A percentile compares a stretch with the other conserved stretches of the same genome.
phyloP scores from a whole-genome alignment of 2,797 vertebrate species.

The Graptemys geographica region DNA sequence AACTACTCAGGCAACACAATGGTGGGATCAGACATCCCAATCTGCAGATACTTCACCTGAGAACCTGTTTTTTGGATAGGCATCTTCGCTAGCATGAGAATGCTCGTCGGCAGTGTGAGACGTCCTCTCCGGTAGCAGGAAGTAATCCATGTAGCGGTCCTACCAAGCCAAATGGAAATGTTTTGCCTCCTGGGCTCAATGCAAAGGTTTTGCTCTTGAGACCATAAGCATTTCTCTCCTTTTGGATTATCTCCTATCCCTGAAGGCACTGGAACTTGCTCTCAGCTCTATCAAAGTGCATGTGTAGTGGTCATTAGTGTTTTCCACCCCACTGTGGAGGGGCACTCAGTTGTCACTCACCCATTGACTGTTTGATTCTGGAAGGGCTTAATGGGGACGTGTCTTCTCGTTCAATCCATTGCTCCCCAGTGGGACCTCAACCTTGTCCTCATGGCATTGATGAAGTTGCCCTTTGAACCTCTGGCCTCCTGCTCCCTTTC shows the following conservation, averaged over 20 bases:
- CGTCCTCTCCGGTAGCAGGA: neutral
- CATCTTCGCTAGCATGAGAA: neutral
- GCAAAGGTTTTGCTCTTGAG: neutral
- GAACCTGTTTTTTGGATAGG: neutral
- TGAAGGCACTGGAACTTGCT: neutral
- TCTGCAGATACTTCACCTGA: neutral
- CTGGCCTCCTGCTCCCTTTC: neutral
- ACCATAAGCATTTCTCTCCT: neutral
- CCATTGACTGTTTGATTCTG: neutral
- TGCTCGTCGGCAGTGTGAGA: neutral
- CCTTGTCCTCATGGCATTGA: neutral
- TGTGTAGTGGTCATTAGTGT: neutral
- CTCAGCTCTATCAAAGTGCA: neutral
- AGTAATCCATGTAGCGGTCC: neutral
- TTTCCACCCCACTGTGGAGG: neutral
- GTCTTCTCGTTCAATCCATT: neutral
- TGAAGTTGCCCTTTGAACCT: neutral
- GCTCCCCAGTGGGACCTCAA: neutral
- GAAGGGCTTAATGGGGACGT: neutral
- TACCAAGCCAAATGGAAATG: neutral
- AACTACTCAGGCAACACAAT: neutral
- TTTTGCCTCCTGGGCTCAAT: neutral
- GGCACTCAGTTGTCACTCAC: neutral
- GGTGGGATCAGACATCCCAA: neutral
- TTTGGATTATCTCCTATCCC: neutral